These are phyloP conservation scores for Oreotrochilus melanogaster DNA, from an alignment of 2,113 vertebrate species.

Conservation along the genomic window DNA sequence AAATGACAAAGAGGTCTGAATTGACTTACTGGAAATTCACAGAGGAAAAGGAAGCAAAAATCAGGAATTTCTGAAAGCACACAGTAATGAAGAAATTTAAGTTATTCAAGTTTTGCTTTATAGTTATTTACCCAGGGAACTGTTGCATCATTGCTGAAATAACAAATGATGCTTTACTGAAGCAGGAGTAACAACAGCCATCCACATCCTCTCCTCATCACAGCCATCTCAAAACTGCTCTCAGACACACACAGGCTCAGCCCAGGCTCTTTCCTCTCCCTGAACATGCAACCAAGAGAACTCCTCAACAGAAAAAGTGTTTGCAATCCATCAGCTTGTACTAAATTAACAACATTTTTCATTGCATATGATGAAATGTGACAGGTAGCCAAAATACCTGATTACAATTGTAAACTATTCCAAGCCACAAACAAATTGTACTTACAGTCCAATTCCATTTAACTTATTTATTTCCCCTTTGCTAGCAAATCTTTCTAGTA, in stretches of 20 bases:
- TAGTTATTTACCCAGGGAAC: background rate
- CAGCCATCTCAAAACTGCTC: background rate
- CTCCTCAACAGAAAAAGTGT: background rate
- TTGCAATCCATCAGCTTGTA: background rate
- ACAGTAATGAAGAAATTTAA: background rate
- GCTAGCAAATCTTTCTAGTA: background rate
- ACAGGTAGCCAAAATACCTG: background rate
- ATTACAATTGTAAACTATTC: background rate
- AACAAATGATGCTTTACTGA: background rate
- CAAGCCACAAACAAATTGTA: background rate
- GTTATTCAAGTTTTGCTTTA: background rate
- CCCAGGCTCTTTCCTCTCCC: background rate
- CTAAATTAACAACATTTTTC: background rate
- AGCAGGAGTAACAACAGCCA: background rate
- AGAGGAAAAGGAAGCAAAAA: background rate
- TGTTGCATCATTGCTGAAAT: background rate
- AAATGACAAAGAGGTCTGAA: background rate
- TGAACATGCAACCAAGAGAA: fast-evolving
- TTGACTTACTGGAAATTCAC: background rate
- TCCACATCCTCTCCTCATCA: background rate
- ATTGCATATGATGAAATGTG: background rate
- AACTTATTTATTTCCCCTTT: background rate
- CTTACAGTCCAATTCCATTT: background rate
- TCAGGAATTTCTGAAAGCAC: background rate
- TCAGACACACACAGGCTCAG: background rate